Conservation (phyloP, 2,888 invertebrate species). For the Adelognathus sp. region DNA sequence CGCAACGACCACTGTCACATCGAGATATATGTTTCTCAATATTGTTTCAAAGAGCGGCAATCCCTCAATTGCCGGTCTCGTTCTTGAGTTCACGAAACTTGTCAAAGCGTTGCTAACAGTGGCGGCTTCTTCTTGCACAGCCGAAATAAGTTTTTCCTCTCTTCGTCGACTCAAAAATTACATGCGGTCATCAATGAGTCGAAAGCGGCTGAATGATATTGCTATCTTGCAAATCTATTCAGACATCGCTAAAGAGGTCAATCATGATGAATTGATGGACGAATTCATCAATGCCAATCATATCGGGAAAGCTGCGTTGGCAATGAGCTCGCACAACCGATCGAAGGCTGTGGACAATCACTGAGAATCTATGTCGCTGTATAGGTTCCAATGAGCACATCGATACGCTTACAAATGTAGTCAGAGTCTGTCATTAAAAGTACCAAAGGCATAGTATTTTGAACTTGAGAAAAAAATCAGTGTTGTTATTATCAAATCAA, state of each 20-base stretch:
- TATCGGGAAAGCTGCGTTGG: background rate
- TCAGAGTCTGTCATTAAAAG: too few species aligned
- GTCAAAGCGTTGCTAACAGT: background rate
- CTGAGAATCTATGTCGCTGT: too few species aligned
- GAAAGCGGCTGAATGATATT: constrained; percentile 39
- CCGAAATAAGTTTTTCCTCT: constrained; percentile 48
- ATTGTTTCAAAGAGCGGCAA: background rate
- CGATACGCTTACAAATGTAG: too few species aligned
- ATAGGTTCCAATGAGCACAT: too few species aligned
- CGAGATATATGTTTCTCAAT: too few species aligned
- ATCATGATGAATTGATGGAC: background rate
- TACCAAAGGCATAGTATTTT: too few species aligned
- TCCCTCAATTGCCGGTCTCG: background rate
- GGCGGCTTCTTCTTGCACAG: constrained; percentile 33
- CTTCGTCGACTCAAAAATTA: constrained; percentile 49
- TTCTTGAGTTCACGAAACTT: constrained; percentile 2
- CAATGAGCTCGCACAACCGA: too few species aligned
- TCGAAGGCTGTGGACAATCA: too few species aligned
- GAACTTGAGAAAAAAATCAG: too few species aligned
- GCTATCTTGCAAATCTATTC: constrained; percentile 20
- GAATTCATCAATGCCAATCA: background rate
- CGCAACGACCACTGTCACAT: too few species aligned
- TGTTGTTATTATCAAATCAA: too few species aligned
- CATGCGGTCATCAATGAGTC: constrained; percentile 35
- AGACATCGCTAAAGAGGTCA: background rate